Evolutionary conservation across 2,113 vertebrate genomes (phyloP).

Genomic region (Nibea albiflora): DNA sequence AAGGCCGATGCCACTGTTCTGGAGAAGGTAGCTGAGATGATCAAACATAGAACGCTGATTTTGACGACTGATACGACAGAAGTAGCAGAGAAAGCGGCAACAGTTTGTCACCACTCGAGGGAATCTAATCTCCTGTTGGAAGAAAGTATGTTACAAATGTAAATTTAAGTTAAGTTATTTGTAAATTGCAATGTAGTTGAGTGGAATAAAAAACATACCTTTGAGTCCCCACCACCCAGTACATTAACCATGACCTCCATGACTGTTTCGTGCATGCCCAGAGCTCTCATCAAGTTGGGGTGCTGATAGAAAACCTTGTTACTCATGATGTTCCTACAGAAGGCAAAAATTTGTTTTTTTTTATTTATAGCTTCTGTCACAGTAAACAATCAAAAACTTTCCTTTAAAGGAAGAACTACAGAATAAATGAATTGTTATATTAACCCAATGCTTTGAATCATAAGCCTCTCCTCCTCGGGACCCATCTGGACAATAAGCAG

Average conservation of each 20-base stretch:
- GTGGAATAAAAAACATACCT: conserved; percentile 79
- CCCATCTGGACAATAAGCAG: conserved; percentile 98
- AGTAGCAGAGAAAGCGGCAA: conserved; percentile 95
- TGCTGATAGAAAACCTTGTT: conserved; percentile 97
- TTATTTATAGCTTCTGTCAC: background rate
- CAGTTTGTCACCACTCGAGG: conserved; percentile 97
- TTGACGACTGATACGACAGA: conserved; percentile 95
- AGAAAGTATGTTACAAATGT: background rate
- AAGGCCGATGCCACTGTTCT: conserved; percentile 93
- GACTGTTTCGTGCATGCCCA: conserved; percentile 96
- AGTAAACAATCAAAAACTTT: background rate
- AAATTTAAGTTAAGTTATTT: background rate
- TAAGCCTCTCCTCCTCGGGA: conserved; percentile 95
- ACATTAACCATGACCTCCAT: conserved; percentile 99
- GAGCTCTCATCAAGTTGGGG: conserved; percentile 93
- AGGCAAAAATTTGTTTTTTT: conserved; percentile 3
- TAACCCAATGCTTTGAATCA: conserved; percentile 98
- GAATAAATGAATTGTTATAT: conserved; percentile 1
- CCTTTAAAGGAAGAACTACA: background rate
- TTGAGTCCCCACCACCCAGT: conserved; percentile 92
- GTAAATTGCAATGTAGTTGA: background rate
- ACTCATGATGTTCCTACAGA: conserved; percentile 93
- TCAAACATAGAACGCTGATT: conserved; percentile 97
- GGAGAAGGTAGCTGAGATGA: conserved; percentile 93
- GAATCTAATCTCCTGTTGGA: conserved; percentile 91